These are phyloP conservation scores for Sminthurides aquaticus DNA, from an alignment of 2,888 invertebrate genomes.

Conservation along the genomic window DNA sequence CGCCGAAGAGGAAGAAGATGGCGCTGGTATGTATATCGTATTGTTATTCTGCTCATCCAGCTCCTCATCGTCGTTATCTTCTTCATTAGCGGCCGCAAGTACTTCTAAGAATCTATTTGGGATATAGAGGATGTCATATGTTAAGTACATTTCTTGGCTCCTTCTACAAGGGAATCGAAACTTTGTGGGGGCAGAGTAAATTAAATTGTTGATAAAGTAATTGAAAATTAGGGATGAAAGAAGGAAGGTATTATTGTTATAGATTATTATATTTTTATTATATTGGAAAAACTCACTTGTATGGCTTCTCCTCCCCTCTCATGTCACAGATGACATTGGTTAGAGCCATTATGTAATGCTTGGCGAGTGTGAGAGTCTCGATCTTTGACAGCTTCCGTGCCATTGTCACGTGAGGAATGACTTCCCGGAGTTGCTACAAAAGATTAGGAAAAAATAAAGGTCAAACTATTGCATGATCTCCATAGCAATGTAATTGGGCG, in stretches of 20 bases:
- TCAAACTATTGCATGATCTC: background rate
- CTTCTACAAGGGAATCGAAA: no score
- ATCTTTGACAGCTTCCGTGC: constrained; percentile 78
- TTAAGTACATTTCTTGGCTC: no score
- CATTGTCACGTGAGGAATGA: constrained; percentile 78
- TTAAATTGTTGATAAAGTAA: no score
- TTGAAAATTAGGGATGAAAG: no score
- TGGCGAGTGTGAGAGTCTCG: constrained; percentile 77
- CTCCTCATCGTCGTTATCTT: constrained; percentile 36
- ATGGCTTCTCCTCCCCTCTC: constrained; percentile 63
- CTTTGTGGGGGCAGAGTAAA: no score
- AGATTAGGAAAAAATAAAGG: constrained; percentile 24
- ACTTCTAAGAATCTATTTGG: constrained; percentile 41
- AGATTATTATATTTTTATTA: no score
- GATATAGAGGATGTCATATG: no score
- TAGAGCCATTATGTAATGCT: constrained; percentile 81
- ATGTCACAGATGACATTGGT: constrained; percentile 78
- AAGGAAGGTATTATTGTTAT: no score
- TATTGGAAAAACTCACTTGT: constrained; percentile 53
- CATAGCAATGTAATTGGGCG: background rate
- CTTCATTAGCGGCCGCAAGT: constrained; percentile 38
- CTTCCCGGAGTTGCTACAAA: constrained; percentile 67
- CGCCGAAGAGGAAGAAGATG: constrained; percentile 38
- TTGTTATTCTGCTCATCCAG: constrained; percentile 38
- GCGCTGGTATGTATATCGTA: constrained; percentile 41